Evolutionary conservation across 2,797 vertebrate species (phyloP), one percentile per base, ranked within the genome.

Genomic region (Sebastes aleutianus): DNA sequence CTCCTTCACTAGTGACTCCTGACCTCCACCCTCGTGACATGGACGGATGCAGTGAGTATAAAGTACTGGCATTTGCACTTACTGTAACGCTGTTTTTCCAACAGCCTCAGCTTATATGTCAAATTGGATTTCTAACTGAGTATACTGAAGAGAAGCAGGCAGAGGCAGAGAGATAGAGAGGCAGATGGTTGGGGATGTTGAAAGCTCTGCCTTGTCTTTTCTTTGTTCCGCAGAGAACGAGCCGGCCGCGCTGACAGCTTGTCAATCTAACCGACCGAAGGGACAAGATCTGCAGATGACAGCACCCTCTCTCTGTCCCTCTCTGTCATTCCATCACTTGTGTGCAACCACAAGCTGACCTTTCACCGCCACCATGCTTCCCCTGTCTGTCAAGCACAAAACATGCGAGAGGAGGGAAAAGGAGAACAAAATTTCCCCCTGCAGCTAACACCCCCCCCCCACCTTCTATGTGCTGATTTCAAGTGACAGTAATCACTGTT

Each of bases 341-440:
- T 89, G 90, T 95, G 79, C 93, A 92, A 91, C 93, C 94, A 95
- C 89, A 88, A 81, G 87, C 84, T 96, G 96, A 96, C 96, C 96
- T 97, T 96, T 95, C 86, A 87, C 93, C 89, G 83, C 85, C 92
- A 90, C 78, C 84, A 63, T 29, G 56, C 89, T 90, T 90, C 92
- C 89, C 94, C 92, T 93, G 87, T 95, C 92, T 92, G 90, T 96
- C 92, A 94, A 85, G 79, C 88, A 79, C 12, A 80, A 68, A 75
- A 56, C 13, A 65, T 54, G 18, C 16, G 1, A 53, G 56, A 66
- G 27, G 39, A 62, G 58, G 36, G 32, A 62, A 65, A 47, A 24
- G 32, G 18, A 29, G 24, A 74, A 57, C 24, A n/a, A 12, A 54
- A 13, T 24, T 18, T 24, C 73, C 87, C 88, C 62, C 83, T 74